Base-by-base conservation (phyloP, 2,888 invertebrate genomes). In the Stenchaetothrips biformis region DNA sequence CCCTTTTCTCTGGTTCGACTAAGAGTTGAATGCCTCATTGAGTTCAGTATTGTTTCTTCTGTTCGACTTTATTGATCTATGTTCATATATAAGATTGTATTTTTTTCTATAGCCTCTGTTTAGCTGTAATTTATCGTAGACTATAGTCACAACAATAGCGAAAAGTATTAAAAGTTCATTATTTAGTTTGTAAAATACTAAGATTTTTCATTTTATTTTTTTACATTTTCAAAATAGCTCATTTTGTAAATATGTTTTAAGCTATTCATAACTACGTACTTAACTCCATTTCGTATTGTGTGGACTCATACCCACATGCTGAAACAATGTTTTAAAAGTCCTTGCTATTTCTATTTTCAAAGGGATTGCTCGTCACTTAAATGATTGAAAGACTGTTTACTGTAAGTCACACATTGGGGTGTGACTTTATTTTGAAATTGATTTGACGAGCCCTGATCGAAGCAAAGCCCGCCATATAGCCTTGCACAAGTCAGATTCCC, bases 1-100 rank as follows among this genome's bases (percentile, higher is more conserved):
- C 67, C 67, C 67, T 21, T 67, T 67, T 67, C 67, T 82, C 82
- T 83, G 83, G 82, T 82, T 79, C 80, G 80, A 80, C 82, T 82
- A 80, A 82, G 83, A 81, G 83, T 81, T 80, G 79, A 80, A 83
- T 83, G 83, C 83, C 83, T 83, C 83, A 82, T 82, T 81, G 81
- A 81, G 81, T 83, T 83, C 83, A 83, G 83, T 83, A 83, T 83
- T 83, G 82, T 82, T 82, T 82, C 67, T 81, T 83, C 81, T 82
- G 82, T 80, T 82, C 80, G 81, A 81, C 81, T 82, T 80, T 82
- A 81, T 78, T 81, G 67, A 82, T 82, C 81, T 80, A 81, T 82
- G 82, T 82, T 82, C 81, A 80, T 78, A 80, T 82, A 81, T 79
- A 79, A 81, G 79, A 82, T 82, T 82, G 81, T 82, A 81, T 82